These are phyloP conservation scores for Artemia franciscana DNA, from an alignment of 1,140 invertebrate genomes.

Conservation along the genomic window DNA sequence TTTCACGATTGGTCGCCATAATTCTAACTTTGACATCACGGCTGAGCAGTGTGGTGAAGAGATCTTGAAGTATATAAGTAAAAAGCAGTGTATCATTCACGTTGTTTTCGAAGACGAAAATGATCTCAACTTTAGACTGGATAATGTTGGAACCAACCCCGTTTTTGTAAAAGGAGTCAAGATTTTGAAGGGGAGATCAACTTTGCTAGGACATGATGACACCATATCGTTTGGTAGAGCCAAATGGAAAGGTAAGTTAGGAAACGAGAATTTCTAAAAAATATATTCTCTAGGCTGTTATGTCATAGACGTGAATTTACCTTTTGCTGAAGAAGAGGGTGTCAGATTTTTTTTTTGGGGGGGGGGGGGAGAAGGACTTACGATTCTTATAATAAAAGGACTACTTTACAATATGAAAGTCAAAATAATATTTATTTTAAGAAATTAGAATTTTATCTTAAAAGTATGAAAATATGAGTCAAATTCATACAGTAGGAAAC, in stretches of 20 bases:
- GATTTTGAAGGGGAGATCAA: not conserved
- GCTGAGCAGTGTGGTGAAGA: not conserved
- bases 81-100: not conserved
- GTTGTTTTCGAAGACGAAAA: not conserved
- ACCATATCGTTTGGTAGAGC: not conserved
- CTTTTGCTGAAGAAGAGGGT: too few species aligned
- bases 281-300: too few species aligned
- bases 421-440: too few species aligned
- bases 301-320: too few species aligned
- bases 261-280: not conserved
- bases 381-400: too few species aligned
- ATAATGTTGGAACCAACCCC: not conserved
- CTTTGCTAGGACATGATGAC: not conserved
- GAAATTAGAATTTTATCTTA: too few species aligned
- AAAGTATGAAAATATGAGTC: too few species aligned
- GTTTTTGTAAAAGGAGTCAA: not conserved
- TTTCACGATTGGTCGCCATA: not conserved
- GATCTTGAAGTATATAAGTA: not conserved
- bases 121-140: not conserved
- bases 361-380: too few species aligned
- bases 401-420: too few species aligned
- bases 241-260: not conserved
- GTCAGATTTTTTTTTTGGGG: too few species aligned
- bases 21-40: not conserved
- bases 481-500: too few species aligned